Percentiles rank a stretch among this genome's conserved stretches.
Conservation (phyloP, 64 coral and sea anemone species). For the Montipora efflorescens region DNA sequence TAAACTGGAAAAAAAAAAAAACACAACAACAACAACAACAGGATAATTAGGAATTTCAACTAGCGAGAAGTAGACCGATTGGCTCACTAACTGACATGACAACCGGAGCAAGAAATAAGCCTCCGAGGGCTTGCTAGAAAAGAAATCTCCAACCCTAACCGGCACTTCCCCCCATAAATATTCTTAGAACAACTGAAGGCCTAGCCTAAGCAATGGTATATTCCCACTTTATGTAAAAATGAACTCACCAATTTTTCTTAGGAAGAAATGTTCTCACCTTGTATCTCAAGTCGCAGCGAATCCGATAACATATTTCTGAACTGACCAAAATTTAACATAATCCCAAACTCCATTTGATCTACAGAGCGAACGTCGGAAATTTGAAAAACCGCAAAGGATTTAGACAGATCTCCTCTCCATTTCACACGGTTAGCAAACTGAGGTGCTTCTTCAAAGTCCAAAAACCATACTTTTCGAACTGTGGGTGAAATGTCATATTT, state of each 20-base stretch:
- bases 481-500: no score
- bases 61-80: no score
- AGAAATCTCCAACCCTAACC: no score
- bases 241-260: neutral
- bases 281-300: neutral
- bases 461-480: neutral
- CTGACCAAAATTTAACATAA: neutral
- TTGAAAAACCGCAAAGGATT: conserved; percentile 3
- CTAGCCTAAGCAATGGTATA: no score
- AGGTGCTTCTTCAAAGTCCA: conserved; percentile 1
- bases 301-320: neutral
- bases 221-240: no score
- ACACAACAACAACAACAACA: no score
- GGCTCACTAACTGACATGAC: no score
- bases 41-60: neutral
- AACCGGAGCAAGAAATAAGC: no score
- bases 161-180: no score
- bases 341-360: conserved; percentile 15
- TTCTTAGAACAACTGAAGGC: no score
- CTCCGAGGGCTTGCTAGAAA: no score
- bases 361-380: neutral
- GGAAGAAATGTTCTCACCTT: neutral
- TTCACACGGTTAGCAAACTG: neutral
- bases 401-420: conserved; percentile 17
- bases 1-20: no score